Percentiles rank a stretch among this genome's conserved stretches.
Conservation (phyloP, 1,140 invertebrate species). For the Lasioglossum albipes region DNA sequence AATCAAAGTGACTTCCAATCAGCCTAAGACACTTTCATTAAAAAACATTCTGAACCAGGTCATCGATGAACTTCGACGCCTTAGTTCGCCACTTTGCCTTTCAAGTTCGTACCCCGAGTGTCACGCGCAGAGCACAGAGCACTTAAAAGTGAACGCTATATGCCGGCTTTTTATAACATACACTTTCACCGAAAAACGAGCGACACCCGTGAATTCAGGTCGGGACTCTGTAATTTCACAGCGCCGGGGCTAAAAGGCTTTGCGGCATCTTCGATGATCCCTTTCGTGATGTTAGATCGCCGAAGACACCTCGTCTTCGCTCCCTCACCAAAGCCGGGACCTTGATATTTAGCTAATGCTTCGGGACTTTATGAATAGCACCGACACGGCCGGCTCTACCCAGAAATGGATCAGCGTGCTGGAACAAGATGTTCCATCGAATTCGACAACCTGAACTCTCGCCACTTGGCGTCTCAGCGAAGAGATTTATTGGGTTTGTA, state of each 20-base stretch:
- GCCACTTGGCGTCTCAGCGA: neutral
- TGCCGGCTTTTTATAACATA: conserved; percentile 29
- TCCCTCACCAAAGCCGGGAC: neutral
- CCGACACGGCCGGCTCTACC: neutral
- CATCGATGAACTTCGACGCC: conserved; percentile 50
- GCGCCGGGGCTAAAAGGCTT: conserved; percentile 49
- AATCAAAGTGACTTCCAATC: conserved; percentile 39
- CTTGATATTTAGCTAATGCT: conserved; percentile 7
- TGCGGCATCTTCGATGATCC: conserved; percentile 46
- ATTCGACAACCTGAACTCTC: neutral
- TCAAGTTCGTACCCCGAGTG: conserved; percentile 36
- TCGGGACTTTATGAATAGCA: conserved; percentile 1
- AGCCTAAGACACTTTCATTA: conserved; percentile 30
- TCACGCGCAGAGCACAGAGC: conserved; percentile 37
- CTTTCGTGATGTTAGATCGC: conserved; percentile 19
- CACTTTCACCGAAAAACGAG: conserved; percentile 13
- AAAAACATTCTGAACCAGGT: conserved; percentile 48
- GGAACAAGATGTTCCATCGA: too few species aligned
- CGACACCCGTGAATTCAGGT: conserved; percentile 46
- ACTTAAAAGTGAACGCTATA: conserved; percentile 52
- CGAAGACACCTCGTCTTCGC: conserved; percentile 14
- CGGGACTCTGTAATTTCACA: conserved; percentile 55
- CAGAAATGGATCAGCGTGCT: neutral
- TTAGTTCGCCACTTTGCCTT: conserved; percentile 41
- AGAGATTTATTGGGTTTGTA: neutral